Evolutionary conservation across 2,888 invertebrate species (phyloP), one percentile per base, ranked within the genome.

Genomic region (Congeria kusceri): DNA sequence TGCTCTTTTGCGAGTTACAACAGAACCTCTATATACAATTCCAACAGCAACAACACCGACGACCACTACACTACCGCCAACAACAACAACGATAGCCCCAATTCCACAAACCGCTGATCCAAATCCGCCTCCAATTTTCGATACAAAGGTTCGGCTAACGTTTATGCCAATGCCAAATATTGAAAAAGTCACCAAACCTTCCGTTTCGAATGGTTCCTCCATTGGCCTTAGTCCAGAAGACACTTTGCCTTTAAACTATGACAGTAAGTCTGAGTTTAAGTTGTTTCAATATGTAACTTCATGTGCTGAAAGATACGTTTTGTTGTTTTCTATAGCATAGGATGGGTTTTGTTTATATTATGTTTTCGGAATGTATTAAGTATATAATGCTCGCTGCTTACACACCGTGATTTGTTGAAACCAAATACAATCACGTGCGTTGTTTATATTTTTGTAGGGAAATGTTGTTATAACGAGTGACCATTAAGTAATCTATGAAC

Each of bases 101-200:
- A 13, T 29, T 3, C 77, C 77, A 44, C 74, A 74, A 0, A 77
- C 77, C 1, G 83, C 74, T 3, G 79, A 77, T 32, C 79, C 79
- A n/a, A 76, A 80, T 44, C 83, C 83, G 13, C 79, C 79, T 7
- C 68, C 83, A 15, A 80, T 83, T 25, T 83, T 83, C 28, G 80
- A 75, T 39, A 83, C 56, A 1, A 80, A 80, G 28, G 62, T 83
- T 15, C 53, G 61, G 20, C 62, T 65, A 23, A 83, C 83, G 5
- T 83, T 83, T 27, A 83, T 83, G 83, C 83, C 83, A 9, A 67
- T 83, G 25, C 83, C 79, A 25, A 70, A 77, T 29, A 59, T 67
- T 9, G 83, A 74, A 4, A 39, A 39, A 25, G 73, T 73, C 15
- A 67, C 77, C 13, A 65, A 59, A 47, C 49, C 70, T 23, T 25